Conservation (phyloP, 2,797 vertebrate species). For the Enteromius argenteus region DNA sequence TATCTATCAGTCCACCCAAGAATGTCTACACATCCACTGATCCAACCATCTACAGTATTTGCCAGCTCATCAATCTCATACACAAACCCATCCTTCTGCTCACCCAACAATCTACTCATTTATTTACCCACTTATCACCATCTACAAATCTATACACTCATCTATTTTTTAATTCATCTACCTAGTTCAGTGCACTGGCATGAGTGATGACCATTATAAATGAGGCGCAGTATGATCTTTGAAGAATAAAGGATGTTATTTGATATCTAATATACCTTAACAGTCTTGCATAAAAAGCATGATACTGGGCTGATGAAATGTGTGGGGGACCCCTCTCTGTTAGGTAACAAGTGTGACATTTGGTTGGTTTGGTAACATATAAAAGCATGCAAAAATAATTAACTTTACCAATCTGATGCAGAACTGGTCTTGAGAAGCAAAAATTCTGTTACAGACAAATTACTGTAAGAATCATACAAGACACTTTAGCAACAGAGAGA, state of each 20-base stretch:
- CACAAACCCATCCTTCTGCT: neutral
- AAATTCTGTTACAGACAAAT: neutral
- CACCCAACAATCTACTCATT: neutral
- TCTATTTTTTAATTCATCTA: neutral
- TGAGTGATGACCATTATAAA: constrained; percentile 64
- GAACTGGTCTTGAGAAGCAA: neutral
- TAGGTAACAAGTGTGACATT: constrained; percentile 1
- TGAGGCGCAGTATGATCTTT: constrained; percentile 78
- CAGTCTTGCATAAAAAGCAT: constrained; percentile 29
- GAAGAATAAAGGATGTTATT: constrained; percentile 71
- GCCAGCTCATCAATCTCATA: neutral
- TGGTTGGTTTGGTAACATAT: neutral
- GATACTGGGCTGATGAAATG: constrained; percentile 32
- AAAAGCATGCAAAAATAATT: neutral
- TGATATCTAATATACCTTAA: constrained; percentile 26
- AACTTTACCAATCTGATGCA: neutral
- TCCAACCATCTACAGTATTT: neutral
- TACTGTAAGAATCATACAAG: neutral
- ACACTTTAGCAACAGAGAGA: constrained; percentile 70
- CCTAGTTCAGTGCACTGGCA: constrained; percentile 21
- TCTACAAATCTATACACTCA: neutral
- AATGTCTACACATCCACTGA: neutral
- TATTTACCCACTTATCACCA: neutral
- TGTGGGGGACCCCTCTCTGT: constrained; percentile 47
- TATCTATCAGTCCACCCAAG: neutral